Evolutionary conservation across 1,140 invertebrate genomes (phyloP), one percentile per base, ranked within the genome.

Genomic region (Drosophila aff.): DNA sequence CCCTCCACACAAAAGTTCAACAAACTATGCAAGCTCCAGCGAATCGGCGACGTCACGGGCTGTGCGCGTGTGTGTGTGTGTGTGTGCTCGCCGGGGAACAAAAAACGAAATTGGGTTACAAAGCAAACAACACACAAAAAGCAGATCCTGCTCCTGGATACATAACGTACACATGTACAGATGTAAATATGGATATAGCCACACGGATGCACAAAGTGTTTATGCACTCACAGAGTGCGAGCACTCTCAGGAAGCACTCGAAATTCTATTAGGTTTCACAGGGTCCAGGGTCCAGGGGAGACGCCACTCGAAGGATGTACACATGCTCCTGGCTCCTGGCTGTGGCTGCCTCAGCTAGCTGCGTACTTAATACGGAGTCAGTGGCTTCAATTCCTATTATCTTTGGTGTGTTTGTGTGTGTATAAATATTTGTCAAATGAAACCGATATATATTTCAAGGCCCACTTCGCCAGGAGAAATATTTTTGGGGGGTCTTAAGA

Each of bases 31-130:
- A 80, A 63, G 49, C 65, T 60, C 55, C 50, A 44, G 43, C 61
- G 73, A 76, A 65, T 72, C 50, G 59, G 47, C 82, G 68, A 81
- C 82, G 82, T 85, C 82, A 78, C 68, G 46, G 65, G 68, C 62
- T 44, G 50, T 43, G 28, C 44, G 31, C 47, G 23, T 63, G 41
- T 28, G 40, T 49, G 31, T 21, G 23, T 59, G 23, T 63, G 41
- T 23, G 5, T 59, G 16, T 31, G 53, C 41, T 28, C 36, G 8
- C 9, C 11, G 18, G 57, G 18, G 40, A 58, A 62, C 46, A 62
- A 76, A 71, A 49, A 64, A 58, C 49, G 26, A 83, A 89, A 81
- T 87, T 84, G 85, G 84, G 84, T 87, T 89, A 87, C 84, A 89
- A 78, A 72, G 64, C 84, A 83, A 83, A 57, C 53, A 57, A 57